Base-by-base conservation (phyloP, 1,140 invertebrate genomes). In the Limonius californicus region DNA sequence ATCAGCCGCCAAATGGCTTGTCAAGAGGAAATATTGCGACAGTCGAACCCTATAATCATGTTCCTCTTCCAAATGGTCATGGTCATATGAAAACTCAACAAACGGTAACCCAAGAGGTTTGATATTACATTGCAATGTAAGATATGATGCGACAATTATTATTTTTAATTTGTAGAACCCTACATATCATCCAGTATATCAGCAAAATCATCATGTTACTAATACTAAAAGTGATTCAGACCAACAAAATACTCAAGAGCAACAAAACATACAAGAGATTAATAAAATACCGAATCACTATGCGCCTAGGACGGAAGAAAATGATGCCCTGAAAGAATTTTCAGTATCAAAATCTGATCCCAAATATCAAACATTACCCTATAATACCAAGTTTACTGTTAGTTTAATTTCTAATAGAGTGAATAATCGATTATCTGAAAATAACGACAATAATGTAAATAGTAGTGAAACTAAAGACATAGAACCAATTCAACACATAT, bases 331-430 rank as follows among this genome's bases (percentile, higher is more conserved):
- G 19, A 74, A 74, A 50, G 76, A 80, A 60, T 82, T 84, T 62
- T 50, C 69, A 1, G 78, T 85, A n/a, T 89, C 86, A 68, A 95
- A 95, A 77, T 90, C 89, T 53, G 92, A 96, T 76, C 91, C 92
- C 0, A 95, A 95, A 77, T 95, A 95, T 81, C 93, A 97, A 79
- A 94, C 92, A 15, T 81, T 95, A 73, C 93, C 93, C 47, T 92
- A 92, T 74, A 93, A 92, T 68, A 90, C 90, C 6, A 92, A 93
- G 77, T 91, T 92, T 72, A 84, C 86, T 7, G 84, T 84, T 2
- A 84, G 83, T 68, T 79, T 83, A 57, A 75, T 75, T 45, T 66
- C 77, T 54, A 82, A 77, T 63, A 72, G 39, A 30, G 42, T 32
- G 73, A 21, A 77, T 70, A 21, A 76, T 76, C 58, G 56, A 54